These are phyloP conservation scores for Eidolon helvum DNA, from an alignment of 2,113 vertebrate species.

Conservation along the genomic window DNA sequence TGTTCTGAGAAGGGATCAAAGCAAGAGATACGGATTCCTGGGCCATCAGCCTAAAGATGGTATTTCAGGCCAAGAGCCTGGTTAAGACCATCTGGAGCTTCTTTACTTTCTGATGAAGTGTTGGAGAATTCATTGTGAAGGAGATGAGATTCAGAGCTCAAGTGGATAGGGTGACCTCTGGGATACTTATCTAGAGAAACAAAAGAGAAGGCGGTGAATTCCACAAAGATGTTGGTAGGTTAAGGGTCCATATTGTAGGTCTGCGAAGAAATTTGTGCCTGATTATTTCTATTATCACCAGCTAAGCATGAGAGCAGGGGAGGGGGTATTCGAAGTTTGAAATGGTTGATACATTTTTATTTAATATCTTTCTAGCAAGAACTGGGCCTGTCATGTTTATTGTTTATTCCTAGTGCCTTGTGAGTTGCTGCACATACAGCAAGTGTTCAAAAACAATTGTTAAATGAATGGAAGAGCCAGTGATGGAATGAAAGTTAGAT, in stretches of 20 bases:
- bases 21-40: background rate
- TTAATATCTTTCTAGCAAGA: background rate
- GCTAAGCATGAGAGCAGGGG: background rate
- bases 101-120: background rate
- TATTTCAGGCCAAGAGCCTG: background rate
- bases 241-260: background rate
- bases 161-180: background rate
- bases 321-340: background rate
- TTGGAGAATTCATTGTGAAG: background rate
- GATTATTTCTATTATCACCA: background rate
- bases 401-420: background rate
- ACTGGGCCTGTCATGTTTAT: background rate
- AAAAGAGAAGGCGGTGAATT: background rate
- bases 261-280: background rate
- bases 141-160: background rate
- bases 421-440: background rate
- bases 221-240: background rate
- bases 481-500: background rate
- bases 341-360: background rate
- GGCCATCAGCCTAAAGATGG: background rate
- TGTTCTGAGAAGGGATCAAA: background rate
- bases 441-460: background rate
- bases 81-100: background rate
- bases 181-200: background rate
- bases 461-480: background rate